These are phyloP conservation scores for Leptosomus discolor DNA, from an alignment of 2,113 vertebrate species.

Conservation along the genomic window DNA sequence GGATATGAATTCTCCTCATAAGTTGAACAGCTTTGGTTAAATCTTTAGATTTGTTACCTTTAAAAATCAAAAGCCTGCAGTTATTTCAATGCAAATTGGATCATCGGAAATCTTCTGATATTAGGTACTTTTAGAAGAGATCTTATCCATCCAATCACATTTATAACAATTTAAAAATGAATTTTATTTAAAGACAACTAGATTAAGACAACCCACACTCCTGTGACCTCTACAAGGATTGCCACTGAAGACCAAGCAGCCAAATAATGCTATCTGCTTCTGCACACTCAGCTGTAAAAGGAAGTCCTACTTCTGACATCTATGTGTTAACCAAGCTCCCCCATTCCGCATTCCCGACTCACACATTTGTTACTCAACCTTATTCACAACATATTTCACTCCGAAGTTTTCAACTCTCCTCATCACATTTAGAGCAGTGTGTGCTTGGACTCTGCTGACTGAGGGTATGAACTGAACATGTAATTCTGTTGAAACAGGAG, in stretches of 20 bases:
- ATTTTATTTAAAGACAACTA: background rate
- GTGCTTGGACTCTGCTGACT: background rate
- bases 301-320: background rate
- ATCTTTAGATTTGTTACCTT: conserved; percentile 48
- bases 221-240: background rate
- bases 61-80: background rate
- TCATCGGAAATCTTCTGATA: background rate
- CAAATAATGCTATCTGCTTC: background rate
- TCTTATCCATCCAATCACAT: background rate
- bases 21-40: conserved; percentile 68
- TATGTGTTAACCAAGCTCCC: background rate
- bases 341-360: background rate
- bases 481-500: background rate
- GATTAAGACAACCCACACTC: background rate
- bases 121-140: background rate
- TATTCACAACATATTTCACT: background rate
- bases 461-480: background rate
- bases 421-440: background rate
- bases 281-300: background rate
- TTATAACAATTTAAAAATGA: background rate
- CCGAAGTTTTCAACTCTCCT: background rate
- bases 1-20: conserved; percentile 73
- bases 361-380: background rate
- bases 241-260: background rate
- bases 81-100: background rate